A percentile compares a stretch with the other conserved stretches of the same genome.
Evolutionary conservation across 2,888 invertebrate genomes (phyloP).

Genomic region (Tenthredo scrophulariae): DNA sequence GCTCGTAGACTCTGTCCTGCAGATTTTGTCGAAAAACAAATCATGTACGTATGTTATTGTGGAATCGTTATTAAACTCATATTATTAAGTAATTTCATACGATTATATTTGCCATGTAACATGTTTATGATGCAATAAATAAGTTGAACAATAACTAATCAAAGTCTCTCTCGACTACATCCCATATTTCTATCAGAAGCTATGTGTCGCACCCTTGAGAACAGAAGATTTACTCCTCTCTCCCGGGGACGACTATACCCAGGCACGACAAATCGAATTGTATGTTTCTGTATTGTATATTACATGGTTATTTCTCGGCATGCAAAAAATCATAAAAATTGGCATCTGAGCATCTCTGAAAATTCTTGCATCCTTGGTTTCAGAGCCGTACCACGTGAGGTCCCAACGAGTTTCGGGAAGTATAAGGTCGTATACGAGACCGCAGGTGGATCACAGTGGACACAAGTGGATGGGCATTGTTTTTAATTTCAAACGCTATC

Average conservation of each 20-base stretch:
- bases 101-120: constrained; percentile 36
- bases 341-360: background rate
- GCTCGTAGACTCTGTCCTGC: background rate
- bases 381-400: background rate
- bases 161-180: background rate
- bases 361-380: background rate
- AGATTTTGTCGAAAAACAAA: background rate
- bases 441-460: no score
- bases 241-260: background rate
- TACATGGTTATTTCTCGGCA: background rate
- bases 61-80: constrained; percentile 6
- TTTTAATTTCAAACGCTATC: background rate
- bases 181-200: background rate
- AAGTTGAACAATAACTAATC: background rate
- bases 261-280: background rate
- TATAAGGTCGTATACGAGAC: no score
- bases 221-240: background rate
- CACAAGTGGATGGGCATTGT: background rate
- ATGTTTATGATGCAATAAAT: constrained; percentile 41
- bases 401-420: background rate
- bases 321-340: background rate
- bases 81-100: constrained; percentile 25
- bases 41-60: background rate
- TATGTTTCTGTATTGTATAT: background rate
- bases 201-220: background rate